phyloP scores from a whole-genome alignment of 2,113 vertebrate genomes.

The Kobus ellipsiprymnus region DNA sequence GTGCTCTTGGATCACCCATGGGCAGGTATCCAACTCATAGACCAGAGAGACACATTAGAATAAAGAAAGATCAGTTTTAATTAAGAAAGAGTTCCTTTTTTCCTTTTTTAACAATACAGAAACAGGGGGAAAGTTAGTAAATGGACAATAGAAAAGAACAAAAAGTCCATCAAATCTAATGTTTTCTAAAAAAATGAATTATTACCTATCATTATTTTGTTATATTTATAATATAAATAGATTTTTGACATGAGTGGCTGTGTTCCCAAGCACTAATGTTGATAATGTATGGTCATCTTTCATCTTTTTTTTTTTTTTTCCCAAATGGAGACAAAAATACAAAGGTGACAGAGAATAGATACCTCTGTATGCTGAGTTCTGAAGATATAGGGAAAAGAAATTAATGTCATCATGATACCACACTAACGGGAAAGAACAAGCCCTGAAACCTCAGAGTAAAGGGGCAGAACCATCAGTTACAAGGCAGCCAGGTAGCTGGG shows the following conservation, averaged over 20 bases:
- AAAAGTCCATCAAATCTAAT: not conserved
- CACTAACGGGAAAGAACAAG: not conserved
- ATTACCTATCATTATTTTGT: not conserved
- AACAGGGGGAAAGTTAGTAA: not conserved
- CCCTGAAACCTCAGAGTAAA: not conserved
- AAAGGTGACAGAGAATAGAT: not conserved
- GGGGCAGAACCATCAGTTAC: not conserved
- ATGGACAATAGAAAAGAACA: not conserved
- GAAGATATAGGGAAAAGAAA: not conserved
- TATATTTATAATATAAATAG: not conserved
- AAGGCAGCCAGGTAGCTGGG: fast-evolving
- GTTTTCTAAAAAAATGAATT: not conserved
- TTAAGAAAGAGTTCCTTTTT: not conserved
- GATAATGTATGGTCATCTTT: not conserved
- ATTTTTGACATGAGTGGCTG: not conserved
- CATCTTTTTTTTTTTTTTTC: not conserved
- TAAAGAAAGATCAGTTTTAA: not conserved
- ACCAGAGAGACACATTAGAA: not conserved
- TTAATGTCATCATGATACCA: not conserved
- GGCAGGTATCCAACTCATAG: not conserved
- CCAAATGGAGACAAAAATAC: not conserved
- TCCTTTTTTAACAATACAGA: not conserved
- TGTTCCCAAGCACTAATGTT: not conserved
- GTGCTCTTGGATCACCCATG: not conserved
- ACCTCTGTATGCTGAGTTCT: not conserved